Evolutionary conservation across 2,797 vertebrate species (phyloP).

Genomic region (Eulemur albifrons): DNA sequence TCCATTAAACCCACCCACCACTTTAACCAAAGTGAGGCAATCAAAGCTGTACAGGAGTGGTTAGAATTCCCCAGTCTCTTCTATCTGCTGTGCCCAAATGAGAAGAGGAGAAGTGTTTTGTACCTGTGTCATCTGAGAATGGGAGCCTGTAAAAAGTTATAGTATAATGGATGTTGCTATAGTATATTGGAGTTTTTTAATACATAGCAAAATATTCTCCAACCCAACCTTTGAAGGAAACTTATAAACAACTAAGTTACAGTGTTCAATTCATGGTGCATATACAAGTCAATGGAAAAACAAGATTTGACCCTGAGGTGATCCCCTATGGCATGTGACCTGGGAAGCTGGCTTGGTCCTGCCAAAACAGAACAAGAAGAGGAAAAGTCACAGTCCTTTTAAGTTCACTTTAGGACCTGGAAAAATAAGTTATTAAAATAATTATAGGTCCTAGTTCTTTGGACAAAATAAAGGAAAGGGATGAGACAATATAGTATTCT

Average conservation of each 20-base stretch:
- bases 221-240: neutral
- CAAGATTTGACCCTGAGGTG: neutral
- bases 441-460: slow-evolving; percentile 1
- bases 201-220: neutral
- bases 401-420: neutral
- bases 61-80: neutral
- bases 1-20: neutral
- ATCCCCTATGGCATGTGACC: neutral
- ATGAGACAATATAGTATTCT: neutral
- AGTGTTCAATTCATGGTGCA: neutral
- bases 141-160: neutral
- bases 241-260: neutral
- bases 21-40: neutral
- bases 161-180: neutral
- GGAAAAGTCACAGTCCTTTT: neutral
- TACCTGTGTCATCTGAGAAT: neutral
- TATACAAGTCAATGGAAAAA: neutral
- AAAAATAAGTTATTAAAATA: slow-evolving; percentile 41
- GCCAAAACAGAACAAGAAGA: neutral
- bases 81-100: neutral
- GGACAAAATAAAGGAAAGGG: slow-evolving; percentile 33
- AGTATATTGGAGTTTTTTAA: neutral
- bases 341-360: neutral
- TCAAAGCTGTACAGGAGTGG: neutral
- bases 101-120: neutral